Base-by-base conservation (phyloP, 2,113 vertebrate genomes). In the Erinaceus europaeus region DNA sequence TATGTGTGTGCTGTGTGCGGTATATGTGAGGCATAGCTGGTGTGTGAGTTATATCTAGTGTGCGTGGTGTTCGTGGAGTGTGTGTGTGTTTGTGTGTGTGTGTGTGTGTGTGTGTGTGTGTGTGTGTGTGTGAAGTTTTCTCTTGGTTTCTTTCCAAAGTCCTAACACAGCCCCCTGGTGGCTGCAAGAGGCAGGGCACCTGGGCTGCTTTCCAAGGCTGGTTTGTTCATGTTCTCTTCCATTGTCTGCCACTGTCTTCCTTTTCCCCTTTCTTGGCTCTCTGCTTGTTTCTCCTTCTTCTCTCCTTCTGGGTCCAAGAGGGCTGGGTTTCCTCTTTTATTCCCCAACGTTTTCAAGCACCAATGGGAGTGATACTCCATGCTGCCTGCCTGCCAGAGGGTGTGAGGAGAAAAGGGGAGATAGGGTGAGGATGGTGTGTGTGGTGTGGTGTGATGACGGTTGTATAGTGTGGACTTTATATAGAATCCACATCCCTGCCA, bases 131-230 rank as follows among this genome's bases (percentile, higher is more conserved):
- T 34, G 20, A 23, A 15, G 23, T 84, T 17, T 40, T 34, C 4
- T 38, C 11, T 36, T 25, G 18, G 9, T 44, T 20, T 23, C 23
- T 32, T 59, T 68, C 6, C 18, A 12, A n/a, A n/a, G 50, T 79
- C 94, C 42, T 61, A 55, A 32, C 78, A 4, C 71, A 2, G 95
- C 94, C 95, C 67, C 62, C 92, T 94, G 92, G 88, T 93, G 95
- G 95, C 88, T 0, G 4, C 21, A n/a, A 10, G 1, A 17, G 50
- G 85, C 36, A 74, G 68, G 40, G 48, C 13, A 62, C 0, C n/a
- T n/a, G 0, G 48, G 34, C 2, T 0, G 18, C 29, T 83, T 34
- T 4, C 32, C 34, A 8, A 14, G 9, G 34, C 36, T 18, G 36
- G 74, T 14, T 52, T 27, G 55, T 40, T 17, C 23, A 2, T 4